Base-by-base conservation (phyloP, 2,797 vertebrate genomes). In the Diplodus sargus region DNA sequence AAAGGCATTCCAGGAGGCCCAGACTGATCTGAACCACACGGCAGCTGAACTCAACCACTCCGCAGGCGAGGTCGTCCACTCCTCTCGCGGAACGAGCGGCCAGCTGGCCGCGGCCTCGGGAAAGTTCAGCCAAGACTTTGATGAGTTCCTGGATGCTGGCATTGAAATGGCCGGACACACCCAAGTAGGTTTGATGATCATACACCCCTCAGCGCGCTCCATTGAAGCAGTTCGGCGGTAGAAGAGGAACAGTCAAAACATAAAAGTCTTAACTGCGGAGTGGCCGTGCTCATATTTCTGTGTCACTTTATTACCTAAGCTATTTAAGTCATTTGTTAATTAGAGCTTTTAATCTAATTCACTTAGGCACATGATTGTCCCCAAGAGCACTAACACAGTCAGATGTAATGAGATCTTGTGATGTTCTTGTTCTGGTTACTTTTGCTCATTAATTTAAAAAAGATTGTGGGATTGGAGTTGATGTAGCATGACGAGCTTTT, bases 161-260 rank as follows among this genome's bases (percentile, higher is more conserved):
- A 95, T 99, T 77, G 98, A 99, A 95, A 99, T 99, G 98, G 98
- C 98, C 22, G 98, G 98, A 80, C 98, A 99, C 90, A 98, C 98
- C 25, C 98, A 98, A 93, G 98, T 99, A 90, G 88, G 87, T 76
- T 86, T 79, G 56, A 70, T 49, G 49, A 80, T 78, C 79, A 69
- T 22, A 48, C 47, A 79, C 45, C 48, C 47, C 57, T n/a, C 52
- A 56, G 25, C 57, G 52, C 5, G 25, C 51, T 69, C 48, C 25
- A 45, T 16, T 59, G 61, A 82, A 70, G 49, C 53, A 64, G 58
- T 63, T 74, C 54, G 63, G 3, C 53, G 45, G 48, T 79, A 56
- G 43, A 18, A 49, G 34, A 62, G 51, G 20, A 76, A 45, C 22
- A 52, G 58, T 78, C 39, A 76, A 45, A 75, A 75, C 5, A 2